Base-by-base conservation (phyloP, 2,888 invertebrate species). In the Cremastobaeus sp. region DNA sequence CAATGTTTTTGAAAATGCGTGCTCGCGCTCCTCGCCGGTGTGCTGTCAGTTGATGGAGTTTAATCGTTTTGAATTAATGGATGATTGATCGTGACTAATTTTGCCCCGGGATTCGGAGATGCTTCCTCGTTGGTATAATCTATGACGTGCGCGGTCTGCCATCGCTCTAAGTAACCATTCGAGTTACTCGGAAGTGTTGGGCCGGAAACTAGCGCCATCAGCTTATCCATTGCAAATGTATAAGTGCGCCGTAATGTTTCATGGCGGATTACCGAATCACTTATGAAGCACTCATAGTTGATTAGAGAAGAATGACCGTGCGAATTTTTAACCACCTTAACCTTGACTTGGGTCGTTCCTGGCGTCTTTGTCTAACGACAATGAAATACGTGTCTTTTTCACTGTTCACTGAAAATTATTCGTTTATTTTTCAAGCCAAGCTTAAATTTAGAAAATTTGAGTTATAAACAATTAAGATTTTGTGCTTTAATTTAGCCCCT, bases 71-170 rank as follows among this genome's bases (percentile, higher is more conserved):
- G 66, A 73, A 73, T 66, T 68, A 73, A 54, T 48, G 43, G 35
- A 68, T 62, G 73, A 73, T 68, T 55, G 66, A 73, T 73, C 57
- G 68, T 68, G 73, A 73, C 68, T 73, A 73, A 68, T 66, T 41
- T 57, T 25, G 50, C 54, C 25, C 28, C 48, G 30, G 14, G 45
- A 34, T 48, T 70, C 25, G 48, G 34, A 54, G 12, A 50, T 48
- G 21, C 50, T 57, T 57, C 37, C 64, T 50, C 39, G 57, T 64
- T 47, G 48, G 59, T 30, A 41, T 50, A 68, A 62, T 62, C 60
- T 39, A 68, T 57, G 68, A 73, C 50, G 66, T 37, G 52, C 45
- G 60, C 69, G 37, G 45, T 18, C 55, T 35, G 52, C 66, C 66
- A 62, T 54, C 72, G 15, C 52, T 70, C 70, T 62, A 43, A 41